Evolutionary conservation across 2,888 invertebrate species (phyloP), one percentile per base, ranked within the genome.

Genomic region (Morpho achilles): DNA sequence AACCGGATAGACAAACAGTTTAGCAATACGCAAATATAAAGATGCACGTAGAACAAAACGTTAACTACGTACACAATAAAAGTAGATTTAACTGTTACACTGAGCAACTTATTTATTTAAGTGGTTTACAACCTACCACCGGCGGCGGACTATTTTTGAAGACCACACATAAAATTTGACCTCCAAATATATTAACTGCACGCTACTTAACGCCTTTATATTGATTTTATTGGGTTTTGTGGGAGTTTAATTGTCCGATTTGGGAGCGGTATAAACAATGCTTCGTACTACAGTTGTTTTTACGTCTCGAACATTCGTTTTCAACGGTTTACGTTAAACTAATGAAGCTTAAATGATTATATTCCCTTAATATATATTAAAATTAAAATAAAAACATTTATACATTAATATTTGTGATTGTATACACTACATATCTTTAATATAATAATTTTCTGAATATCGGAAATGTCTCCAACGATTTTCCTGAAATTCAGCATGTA

Each of bases 21-120:
- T 43, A 43, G 43, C n/a, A 7, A 7, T 43, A n/a, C 9, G 43
- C 8, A 43, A 8, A 8, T 43, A 9, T 43, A 43, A 8, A 7
- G 16, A 16, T 16, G 16, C 9, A 8, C 43, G 9, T 85, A 81
- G 78, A 86, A 83, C 83, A 81, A 83, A 76, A 80, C 67, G 32
- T 32, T 32, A 74, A 64, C 71, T 76, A 77, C 41, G n/a, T 46
- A 81, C 76, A 81, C 78, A 77, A 87, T 87, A 88, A 87, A 88
- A 86, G 73, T 73, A 65, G 67, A 76, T 81, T 73, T 73, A 73
- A 76, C 73, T 62, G 74, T 75, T 72, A 71, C 77, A 74, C 74
- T 75, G 73, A 71, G 69, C 69, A 70, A 70, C 71, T 80, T 87
- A 87, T 88, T 88, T 88, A 80, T 87, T 83, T 87, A 82, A 88